Evolutionary conservation across 2,113 vertebrate genomes (phyloP).

Genomic region (Pycnonotus jocosus): DNA sequence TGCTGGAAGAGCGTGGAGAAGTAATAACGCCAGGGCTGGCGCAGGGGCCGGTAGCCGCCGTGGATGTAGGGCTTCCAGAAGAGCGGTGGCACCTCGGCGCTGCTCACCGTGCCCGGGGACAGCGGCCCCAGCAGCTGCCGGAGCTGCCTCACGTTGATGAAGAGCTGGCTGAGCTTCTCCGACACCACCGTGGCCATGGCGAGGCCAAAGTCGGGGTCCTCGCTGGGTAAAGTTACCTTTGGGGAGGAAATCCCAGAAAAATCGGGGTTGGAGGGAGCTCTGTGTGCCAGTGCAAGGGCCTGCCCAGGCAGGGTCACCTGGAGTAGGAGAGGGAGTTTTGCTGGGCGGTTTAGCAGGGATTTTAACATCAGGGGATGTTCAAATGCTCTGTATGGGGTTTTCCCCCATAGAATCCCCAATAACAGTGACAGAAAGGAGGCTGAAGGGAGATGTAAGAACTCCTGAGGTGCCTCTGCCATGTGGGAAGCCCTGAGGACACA

Average conservation of each 20-base stretch:
- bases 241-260: neutral
- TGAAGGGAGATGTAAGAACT: neutral
- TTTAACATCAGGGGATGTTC: rapidly evolving
- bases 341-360: rapidly evolving
- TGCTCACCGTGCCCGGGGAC: constrained; percentile 80
- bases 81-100: constrained; percentile 82
- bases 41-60: constrained; percentile 82
- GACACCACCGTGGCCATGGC: constrained; percentile 83
- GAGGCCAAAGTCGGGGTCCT: rapidly evolving
- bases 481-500: neutral
- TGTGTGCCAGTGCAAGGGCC: too few species aligned
- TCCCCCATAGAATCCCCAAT: rapidly evolving
- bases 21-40: constrained; percentile 88
- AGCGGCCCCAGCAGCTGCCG: constrained; percentile 76
- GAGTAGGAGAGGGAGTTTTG: neutral
- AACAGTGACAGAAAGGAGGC: neutral
- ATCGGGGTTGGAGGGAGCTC: too few species aligned
- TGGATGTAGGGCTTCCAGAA: constrained; percentile 92
- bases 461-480: neutral
- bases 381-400: neutral
- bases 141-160: constrained; percentile 77
- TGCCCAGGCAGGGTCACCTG: too few species aligned
- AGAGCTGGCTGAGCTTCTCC: constrained; percentile 85
- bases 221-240: rapidly evolving
- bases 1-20: constrained; percentile 89